Evolutionary conservation across 2,888 invertebrate species (phyloP), one percentile per base, ranked within the genome.

Genomic region (Mythimna albipuncta): DNA sequence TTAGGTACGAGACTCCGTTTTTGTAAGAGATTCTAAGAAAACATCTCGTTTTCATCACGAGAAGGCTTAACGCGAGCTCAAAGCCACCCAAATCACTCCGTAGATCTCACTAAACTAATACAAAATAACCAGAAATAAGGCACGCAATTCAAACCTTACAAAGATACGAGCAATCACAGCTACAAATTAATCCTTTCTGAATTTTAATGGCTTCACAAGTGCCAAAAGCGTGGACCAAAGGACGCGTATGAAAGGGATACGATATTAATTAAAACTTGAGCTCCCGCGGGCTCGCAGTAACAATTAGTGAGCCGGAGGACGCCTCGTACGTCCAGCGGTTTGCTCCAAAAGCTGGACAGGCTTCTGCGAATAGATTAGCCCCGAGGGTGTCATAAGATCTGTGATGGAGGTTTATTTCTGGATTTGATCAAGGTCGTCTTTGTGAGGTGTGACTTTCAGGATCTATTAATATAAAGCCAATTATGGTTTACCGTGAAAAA

Each of bases 241-340:
- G 78, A 75, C 67, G 67, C 63, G 73, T 69, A 77, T 77, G 83
- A 86, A 82, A 83, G 80, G 77, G 85, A 80, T 82, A 83, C 80
- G 72, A 85, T 85, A 85, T 86, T 85, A 86, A 85, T 85, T 85
- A 85, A 85, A 85, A 85, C 80, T 85, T 63, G 61, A 72, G 74
- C 54, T 85, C 85, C 74, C 85, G 66, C 85, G 75, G 68, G 54
- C 57, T 59, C 74, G 69, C 87, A 62, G 79, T 76, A 78, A 86
- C 84, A 86, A 84, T 84, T 84, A 86, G 85, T 79, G 79, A 68
- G 73, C 58, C 44, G 69, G 71, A 70, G 77, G 75, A 69, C 35
- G 74, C 73, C 66, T 67, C 78, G 78, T 82, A 72, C 66, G 70
- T 11, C 74, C 68, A 82, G 35, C 77, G 52, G 77, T 70, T 76